A percentile compares a stretch with the other conserved stretches of the same genome.
These are phyloP conservation scores for Odobenus rosmarus DNA, from an alignment of 2,113 vertebrate species.

Conservation along the genomic window DNA sequence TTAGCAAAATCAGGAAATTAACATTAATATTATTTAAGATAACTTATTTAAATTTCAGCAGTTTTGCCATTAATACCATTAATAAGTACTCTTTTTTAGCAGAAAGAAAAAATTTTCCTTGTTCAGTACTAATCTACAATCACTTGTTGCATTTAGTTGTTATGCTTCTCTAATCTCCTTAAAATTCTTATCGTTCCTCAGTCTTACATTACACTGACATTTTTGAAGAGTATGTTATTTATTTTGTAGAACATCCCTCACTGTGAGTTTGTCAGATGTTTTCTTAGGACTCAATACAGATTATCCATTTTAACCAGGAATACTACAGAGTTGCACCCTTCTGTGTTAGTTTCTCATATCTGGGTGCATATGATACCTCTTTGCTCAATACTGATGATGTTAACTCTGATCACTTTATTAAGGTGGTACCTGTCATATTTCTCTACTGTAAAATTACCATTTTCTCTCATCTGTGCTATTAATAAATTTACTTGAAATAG, in stretches of 20 bases:
- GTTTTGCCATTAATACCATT: too few species aligned
- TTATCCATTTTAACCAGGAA: not conserved
- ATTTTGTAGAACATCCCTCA: not conserved
- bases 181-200: not conserved
- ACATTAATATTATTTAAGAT: too few species aligned
- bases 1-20: too few species aligned
- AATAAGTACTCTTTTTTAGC: too few species aligned
- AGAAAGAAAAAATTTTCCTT: too few species aligned
- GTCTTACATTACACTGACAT: not conserved
- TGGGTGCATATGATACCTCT: not conserved
- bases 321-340: not conserved
- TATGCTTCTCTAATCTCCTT: not conserved
- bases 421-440: too few species aligned
- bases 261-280: not conserved
- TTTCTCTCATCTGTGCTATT: not conserved
- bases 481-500: not conserved
- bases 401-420: not conserved
- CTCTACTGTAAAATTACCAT: not conserved
- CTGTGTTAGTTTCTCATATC: not conserved
- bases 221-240: not conserved
- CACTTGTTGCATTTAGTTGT: too few species aligned
- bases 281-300: not conserved
- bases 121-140: too few species aligned
- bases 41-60: too few species aligned
- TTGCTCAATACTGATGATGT: not conserved